phyloP scores from a whole-genome alignment of 2,888 invertebrate species.

The Automeris io region DNA sequence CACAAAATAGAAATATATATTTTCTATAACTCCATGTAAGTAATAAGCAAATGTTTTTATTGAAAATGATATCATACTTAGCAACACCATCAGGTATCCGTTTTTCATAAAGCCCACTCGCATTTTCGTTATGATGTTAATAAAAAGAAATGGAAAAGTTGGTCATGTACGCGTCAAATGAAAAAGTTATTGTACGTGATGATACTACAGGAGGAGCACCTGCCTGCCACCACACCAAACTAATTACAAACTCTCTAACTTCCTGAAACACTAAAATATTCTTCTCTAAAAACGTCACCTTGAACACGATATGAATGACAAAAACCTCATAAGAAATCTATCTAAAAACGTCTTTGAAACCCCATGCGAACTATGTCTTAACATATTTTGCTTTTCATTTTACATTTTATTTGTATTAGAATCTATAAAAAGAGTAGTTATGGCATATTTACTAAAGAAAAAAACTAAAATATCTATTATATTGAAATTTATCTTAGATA shows the following conservation, averaged over 20 bases:
- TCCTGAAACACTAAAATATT: constrained; percentile 73
- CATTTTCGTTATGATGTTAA: constrained; percentile 74
- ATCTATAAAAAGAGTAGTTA: too few relatives aligned
- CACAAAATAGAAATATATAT: too few relatives aligned
- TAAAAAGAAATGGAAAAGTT: constrained; percentile 76
- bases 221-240: constrained; percentile 56
- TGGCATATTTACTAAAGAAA: too few relatives aligned
- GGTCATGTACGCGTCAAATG: constrained; percentile 69
- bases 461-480: too few relatives aligned
- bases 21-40: too few relatives aligned
- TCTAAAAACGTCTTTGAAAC: too few relatives aligned
- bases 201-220: constrained; percentile 67
- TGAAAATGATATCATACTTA: constrained; percentile 33
- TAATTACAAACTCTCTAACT: constrained; percentile 72
- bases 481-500: too few relatives aligned
- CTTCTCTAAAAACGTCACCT: constrained; percentile 72
- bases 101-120: constrained; percentile 67
- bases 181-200: constrained; percentile 75
- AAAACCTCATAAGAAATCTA: constrained; percentile 32
- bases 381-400: too few relatives aligned
- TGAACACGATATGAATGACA: constrained; percentile 55
- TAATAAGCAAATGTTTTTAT: background rate
- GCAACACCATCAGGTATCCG: constrained; percentile 60
- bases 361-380: too few relatives aligned
- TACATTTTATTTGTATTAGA: too few relatives aligned